phyloP scores from a whole-genome alignment of 2,888 invertebrate genomes.

The Cephus spinipes region DNA sequence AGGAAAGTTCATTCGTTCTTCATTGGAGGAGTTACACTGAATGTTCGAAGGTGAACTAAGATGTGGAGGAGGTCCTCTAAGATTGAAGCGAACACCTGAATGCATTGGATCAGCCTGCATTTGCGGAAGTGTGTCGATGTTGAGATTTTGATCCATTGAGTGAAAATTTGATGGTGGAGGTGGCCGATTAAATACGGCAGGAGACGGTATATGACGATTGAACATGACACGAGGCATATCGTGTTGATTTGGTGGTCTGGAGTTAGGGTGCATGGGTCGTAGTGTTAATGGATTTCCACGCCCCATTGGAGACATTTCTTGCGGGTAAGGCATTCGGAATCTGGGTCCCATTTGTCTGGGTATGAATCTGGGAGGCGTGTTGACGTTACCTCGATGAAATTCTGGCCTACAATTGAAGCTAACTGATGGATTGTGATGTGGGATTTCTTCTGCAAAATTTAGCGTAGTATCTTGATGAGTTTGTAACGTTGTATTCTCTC shows the following conservation, averaged over 20 bases:
- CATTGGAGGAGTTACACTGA: background rate
- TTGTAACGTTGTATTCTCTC: background rate
- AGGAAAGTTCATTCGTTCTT: slow-evolving; percentile 19
- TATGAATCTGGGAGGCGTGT: background rate
- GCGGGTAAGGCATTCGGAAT: background rate
- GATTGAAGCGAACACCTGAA: background rate
- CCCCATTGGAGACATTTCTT: background rate
- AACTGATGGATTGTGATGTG: background rate
- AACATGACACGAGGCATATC: slow-evolving; percentile 13
- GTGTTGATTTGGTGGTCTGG: background rate
- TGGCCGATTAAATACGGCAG: background rate
- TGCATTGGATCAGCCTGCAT: background rate
- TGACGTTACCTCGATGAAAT: background rate
- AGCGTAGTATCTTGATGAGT: background rate
- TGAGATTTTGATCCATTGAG: background rate
- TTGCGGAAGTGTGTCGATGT: background rate
- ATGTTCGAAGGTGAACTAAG: background rate
- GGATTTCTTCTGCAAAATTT: background rate
- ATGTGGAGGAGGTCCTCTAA: background rate
- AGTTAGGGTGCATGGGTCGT: background rate
- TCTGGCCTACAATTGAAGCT: background rate
- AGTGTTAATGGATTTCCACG: background rate
- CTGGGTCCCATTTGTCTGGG: slow-evolving; percentile 3
- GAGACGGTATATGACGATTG: slow-evolving; percentile 26
- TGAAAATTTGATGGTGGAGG: background rate